These are phyloP conservation scores for Hermaeophaga mercurialis DNA, from an alignment of 2,888 invertebrate genomes.

Conservation along the genomic window DNA sequence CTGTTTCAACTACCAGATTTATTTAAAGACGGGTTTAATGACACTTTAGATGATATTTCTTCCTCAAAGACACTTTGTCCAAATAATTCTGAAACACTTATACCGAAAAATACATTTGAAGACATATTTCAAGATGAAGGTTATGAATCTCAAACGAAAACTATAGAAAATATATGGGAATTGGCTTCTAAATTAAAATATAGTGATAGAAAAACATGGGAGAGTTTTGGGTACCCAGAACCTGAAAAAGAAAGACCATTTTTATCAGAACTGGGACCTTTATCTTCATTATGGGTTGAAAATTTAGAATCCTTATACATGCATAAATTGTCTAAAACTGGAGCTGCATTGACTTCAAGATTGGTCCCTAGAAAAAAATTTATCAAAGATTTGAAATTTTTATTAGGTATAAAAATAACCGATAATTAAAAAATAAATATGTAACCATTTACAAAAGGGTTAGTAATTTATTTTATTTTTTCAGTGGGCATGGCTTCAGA, in stretches of 20 bases:
- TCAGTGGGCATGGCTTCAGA: constrained; percentile 54
- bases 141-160: constrained; percentile 40
- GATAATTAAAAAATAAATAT: not conserved
- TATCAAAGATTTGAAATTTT: constrained; percentile 50
- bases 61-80: not conserved
- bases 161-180: constrained; percentile 50
- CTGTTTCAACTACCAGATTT: constrained; percentile 29
- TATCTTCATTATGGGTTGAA: constrained; percentile 48
- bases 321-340: constrained; percentile 37
- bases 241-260: constrained; percentile 53
- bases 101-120: constrained; percentile 4
- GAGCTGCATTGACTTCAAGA: constrained; percentile 37
- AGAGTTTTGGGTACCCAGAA: constrained; percentile 49
- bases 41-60: not conserved
- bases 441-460: too few species aligned
- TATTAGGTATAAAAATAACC: constrained; percentile 43
- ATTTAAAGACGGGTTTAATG: constrained; percentile 21
- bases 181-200: constrained; percentile 40
- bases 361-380: constrained; percentile 44
- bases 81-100: not conserved
- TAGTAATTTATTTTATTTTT: constrained; percentile 31
- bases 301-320: constrained; percentile 48
- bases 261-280: constrained; percentile 50
- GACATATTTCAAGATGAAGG: constrained; percentile 41
- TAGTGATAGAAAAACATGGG: constrained; percentile 50